Base-by-base conservation (phyloP, 2,888 invertebrate species). In the Cheilosia soror region DNA sequence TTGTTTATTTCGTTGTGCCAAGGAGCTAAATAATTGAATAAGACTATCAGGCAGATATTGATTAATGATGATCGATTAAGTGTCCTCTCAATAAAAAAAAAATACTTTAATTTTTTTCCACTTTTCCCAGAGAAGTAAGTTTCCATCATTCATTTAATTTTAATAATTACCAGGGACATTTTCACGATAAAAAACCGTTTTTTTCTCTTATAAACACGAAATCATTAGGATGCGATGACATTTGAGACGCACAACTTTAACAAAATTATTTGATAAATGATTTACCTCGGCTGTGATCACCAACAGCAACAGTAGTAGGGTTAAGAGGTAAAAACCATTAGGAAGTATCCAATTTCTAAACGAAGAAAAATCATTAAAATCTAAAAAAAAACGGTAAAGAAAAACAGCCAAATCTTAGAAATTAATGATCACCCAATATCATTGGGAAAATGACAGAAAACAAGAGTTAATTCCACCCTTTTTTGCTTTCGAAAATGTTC, bases 21-120 rank as follows among this genome's bases (percentile, higher is more conserved):
- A 20, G 20, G 2, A 20, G 20, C 0, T 20, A 20, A 20, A 20
- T 33, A 33, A 33, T 33, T 33, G 33, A 9, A 3, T 33, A 33
- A 9, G 33, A 9, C 11, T 11, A 9, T 11, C 37, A 37, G 37
- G 11, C 0, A 3, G 11, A 76, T 71, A 62, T 62, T 81, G 81
- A 85, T 85, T 81, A 81, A 85, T 85, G 85, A 85, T 76, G 71
- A 80, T 84, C 65, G 80, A 76, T 84, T 80, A 49, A 84, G 69
- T 37, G 72, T 60, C 63, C 66, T 68, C 47, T 44, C 47, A 63
- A 20, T 49, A 40, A 42, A 71, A 51, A 51, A 63, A 6, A 25
- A n/a, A n/a, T n/a, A 2, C 42, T 31, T 29, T 2, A 0, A 37
- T 2, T 15, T 51, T 13, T 51, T 62, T 40, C 40, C 9, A 27